phyloP scores from a whole-genome alignment of 2,113 vertebrate species.

The Bos javanicus region DNA sequence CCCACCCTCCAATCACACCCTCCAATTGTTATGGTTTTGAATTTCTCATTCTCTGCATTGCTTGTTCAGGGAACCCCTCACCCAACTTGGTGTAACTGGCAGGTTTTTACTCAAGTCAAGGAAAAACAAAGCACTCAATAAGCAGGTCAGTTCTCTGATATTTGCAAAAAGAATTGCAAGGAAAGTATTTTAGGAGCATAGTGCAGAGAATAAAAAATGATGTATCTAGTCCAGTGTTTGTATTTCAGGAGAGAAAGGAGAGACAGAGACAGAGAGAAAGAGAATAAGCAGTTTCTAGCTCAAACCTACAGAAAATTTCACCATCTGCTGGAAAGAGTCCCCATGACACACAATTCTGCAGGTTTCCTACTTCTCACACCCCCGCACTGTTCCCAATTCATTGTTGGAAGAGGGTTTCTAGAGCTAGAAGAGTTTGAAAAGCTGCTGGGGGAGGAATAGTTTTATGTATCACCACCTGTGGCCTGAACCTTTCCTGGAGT shows the following conservation, averaged over 20 bases:
- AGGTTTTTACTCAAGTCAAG: background rate
- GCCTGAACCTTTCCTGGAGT: background rate
- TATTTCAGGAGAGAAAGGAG: background rate
- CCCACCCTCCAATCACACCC: background rate
- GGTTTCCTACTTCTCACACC: background rate
- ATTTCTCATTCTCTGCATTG: background rate
- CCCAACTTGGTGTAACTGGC: background rate
- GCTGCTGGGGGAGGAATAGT: background rate
- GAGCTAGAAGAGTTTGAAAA: background rate
- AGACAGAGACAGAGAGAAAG: background rate
- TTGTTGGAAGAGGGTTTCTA: background rate
- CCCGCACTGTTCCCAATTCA: background rate
- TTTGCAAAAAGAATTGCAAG: background rate
- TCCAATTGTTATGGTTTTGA: background rate
- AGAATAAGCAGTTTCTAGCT: slow-evolving; percentile 10
- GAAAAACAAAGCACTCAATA: background rate
- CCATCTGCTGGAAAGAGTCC: slow-evolving; percentile 36
- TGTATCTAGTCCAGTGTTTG: background rate
- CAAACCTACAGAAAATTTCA: background rate
- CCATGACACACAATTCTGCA: background rate
- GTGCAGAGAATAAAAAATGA: background rate
- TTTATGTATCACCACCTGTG: background rate
- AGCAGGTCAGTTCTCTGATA: background rate
- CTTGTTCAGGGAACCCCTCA: background rate
- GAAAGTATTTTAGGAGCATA: background rate